phyloP scores from a whole-genome alignment of 2,797 vertebrate genomes.

The Spinus olivaceus region DNA sequence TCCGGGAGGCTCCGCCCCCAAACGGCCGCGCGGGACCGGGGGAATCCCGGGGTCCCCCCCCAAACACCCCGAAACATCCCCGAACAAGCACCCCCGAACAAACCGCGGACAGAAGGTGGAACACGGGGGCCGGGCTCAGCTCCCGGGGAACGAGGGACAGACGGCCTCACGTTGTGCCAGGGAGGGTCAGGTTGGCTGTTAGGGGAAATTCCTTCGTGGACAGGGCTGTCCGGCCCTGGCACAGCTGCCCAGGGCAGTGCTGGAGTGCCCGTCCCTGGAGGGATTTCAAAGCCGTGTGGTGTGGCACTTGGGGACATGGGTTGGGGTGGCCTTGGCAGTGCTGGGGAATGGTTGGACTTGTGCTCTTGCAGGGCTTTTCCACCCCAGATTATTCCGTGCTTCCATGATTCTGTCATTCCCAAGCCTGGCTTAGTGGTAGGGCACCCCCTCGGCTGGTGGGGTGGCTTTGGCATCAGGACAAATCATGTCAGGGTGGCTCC shows the following conservation, averaged over 20 bases:
- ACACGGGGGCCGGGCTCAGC: not conserved
- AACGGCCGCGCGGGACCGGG: accelerated
- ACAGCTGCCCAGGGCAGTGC: not conserved
- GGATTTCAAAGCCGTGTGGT: not conserved
- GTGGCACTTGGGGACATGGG: accelerated
- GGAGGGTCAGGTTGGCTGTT: not conserved
- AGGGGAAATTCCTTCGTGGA: not conserved
- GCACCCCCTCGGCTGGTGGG: accelerated
- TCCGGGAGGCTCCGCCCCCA: not conserved
- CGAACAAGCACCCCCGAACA: no score
- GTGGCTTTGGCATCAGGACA: not conserved
- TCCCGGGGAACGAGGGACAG: not conserved
- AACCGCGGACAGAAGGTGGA: no score
- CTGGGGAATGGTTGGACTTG: not conserved
- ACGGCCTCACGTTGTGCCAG: not conserved
- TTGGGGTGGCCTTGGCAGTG: accelerated
- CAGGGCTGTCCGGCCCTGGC: not conserved
- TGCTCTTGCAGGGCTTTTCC: not conserved
- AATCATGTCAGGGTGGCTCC: not conserved
- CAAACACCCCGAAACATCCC: not conserved
- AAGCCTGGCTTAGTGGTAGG: not conserved
- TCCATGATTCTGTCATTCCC: not conserved
- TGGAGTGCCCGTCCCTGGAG: no score
- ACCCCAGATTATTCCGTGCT: accelerated
- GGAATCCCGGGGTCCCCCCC: not conserved